Evolutionary conservation across 2,797 vertebrate species (phyloP), one percentile per base, ranked within the genome.

Genomic region (Chaetodon trifasciatus): DNA sequence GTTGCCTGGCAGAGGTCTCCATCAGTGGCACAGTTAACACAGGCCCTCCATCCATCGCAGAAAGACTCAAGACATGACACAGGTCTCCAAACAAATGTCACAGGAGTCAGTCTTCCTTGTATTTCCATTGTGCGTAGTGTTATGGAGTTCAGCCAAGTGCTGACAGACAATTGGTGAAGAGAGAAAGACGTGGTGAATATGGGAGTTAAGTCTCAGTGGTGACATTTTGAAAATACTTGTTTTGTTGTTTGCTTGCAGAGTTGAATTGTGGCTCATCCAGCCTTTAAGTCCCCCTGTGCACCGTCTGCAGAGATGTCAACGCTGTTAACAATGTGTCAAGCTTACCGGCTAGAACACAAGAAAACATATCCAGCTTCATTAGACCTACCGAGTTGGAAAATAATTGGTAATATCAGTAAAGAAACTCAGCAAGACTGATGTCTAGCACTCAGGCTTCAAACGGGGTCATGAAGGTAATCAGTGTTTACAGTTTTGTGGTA

Each of bases 51-150:
- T 91, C 86, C 84, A 79, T 79, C 32, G 78, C 23, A 2, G 61
- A 60, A 67, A 84, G 73, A 70, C 82, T 80, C 76, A 76, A 78
- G 91, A 88, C 84, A 85, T 92, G 81, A 78, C 70, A 67, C 74
- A 82, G 82, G 90, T 79, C 84, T 85, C 86, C 90, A 90, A 93
- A 93, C 85, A 93, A 92, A 93, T 94, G 93, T 89, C 94, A 94
- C 76, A 42, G 35, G 79, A 91, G 84, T 87, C 89, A 84, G 67
- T 82, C 81, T 78, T 67, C 61, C 83, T 78, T 82, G 70, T 85
- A 50, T 88, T 85, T 87, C 74, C 71, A 66, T 79, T 80, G 79
- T 80, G 56, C 19, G 8, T 6, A 5, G 44, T 46, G 74, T 78
- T 84, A 40, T 44, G 66, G 86, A 89, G 86, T 85, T 88, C 84